Evolutionary conservation across 2,888 invertebrate species (phyloP).

Genomic region (Temnothorax unifasciatus): DNA sequence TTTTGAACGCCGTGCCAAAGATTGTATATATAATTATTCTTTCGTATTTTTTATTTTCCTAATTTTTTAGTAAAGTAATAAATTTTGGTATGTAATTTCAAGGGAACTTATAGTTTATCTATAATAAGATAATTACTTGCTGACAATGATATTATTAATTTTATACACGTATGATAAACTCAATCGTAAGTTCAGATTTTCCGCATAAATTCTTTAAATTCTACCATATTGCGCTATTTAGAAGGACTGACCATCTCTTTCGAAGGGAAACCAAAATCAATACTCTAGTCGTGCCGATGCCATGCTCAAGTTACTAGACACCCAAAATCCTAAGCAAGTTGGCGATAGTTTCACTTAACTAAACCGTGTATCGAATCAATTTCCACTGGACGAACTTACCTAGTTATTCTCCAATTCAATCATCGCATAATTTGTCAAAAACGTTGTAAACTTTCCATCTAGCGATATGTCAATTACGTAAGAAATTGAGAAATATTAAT

Average conservation of each 20-base stretch:
- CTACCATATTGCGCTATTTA: conserved; percentile 11
- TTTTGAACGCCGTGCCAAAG: background rate
- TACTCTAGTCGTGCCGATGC: conserved; percentile 22
- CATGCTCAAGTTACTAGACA: conserved; percentile 23
- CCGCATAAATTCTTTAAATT: conserved; percentile 1
- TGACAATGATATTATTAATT: background rate
- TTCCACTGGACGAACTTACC: conserved; percentile 12
- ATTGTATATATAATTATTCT: background rate
- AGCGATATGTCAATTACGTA: conserved; percentile 17
- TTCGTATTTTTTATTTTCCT: background rate
- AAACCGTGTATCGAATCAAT: conserved; percentile 37
- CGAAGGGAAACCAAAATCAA: conserved; percentile 34
- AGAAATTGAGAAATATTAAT: conserved; percentile 19
- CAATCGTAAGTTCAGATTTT: background rate
- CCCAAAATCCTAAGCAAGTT: conserved; percentile 40
- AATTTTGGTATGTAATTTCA: background rate
- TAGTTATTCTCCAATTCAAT: conserved; percentile 20
- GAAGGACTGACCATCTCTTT: conserved; percentile 27
- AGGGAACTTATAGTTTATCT: background rate
- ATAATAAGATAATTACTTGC: background rate
- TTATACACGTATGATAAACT: background rate
- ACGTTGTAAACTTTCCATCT: conserved; percentile 8
- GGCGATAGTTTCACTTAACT: conserved; percentile 37
- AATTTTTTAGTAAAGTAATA: background rate
- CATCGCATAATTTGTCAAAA: background rate